Percentiles rank a stretch among this genome's conserved stretches.
Conservation (phyloP, 2,113 vertebrate species). For the Neogobius melanostomus region DNA sequence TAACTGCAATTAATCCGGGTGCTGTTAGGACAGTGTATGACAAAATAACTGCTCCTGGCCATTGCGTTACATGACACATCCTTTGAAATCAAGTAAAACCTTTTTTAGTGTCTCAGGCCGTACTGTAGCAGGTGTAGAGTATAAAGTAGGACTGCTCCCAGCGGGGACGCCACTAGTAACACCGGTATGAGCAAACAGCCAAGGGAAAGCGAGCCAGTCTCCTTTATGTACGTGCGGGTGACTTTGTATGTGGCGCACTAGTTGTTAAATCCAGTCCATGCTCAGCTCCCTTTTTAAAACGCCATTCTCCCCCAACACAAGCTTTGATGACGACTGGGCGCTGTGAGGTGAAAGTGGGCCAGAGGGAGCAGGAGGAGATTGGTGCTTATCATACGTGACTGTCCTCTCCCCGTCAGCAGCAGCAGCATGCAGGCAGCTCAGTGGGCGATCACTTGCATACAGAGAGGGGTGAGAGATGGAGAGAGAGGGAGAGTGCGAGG, state of each 20-base stretch:
- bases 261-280: slow-evolving; percentile 7
- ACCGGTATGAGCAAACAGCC: not conserved
- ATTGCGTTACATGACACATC: not conserved
- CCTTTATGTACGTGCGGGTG: not conserved
- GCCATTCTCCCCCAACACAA: slow-evolving; percentile 9
- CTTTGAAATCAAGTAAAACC: not conserved
- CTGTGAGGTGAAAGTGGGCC: slow-evolving; percentile 23
- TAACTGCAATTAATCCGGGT: not conserved
- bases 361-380: slow-evolving; percentile 33
- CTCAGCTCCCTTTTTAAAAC: slow-evolving; percentile 1
- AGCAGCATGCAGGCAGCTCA: slow-evolving; percentile 29
- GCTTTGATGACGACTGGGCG: slow-evolving; percentile 45
- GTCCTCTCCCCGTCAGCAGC: slow-evolving; percentile 64
- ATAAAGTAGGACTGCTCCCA: slow-evolving; percentile 18
- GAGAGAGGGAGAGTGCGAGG: not conserved
- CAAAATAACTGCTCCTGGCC: not conserved
- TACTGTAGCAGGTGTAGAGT: slow-evolving; percentile 9
- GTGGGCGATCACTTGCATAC: slow-evolving; percentile 66
- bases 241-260: slow-evolving; percentile 8
- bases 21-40: not conserved
- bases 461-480: slow-evolving; percentile 44
- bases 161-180: not conserved
- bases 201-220: not conserved
- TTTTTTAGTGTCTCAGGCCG: not conserved
- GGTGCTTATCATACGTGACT: slow-evolving; percentile 53